Evolutionary conservation across 2,113 vertebrate species (phyloP).

Genomic region (Myrmophylax atrothorax): DNA sequence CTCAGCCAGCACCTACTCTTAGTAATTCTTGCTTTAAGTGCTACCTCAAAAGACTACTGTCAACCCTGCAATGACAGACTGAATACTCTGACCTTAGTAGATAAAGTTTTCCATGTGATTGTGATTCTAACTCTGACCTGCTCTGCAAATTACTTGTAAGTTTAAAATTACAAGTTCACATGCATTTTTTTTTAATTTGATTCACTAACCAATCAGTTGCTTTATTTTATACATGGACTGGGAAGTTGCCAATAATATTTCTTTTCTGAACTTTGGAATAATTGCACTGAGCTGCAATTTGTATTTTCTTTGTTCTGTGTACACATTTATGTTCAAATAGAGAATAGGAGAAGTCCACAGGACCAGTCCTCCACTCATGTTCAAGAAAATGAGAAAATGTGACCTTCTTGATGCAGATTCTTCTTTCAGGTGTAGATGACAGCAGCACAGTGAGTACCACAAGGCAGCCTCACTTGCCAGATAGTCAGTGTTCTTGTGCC

Average conservation of each 20-base stretch:
- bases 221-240: background rate
- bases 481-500: background rate
- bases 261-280: background rate
- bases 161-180: background rate
- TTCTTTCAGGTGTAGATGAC: background rate
- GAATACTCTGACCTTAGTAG: background rate
- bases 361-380: background rate
- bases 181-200: background rate
- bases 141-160: background rate
- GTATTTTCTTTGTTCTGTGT: background rate
- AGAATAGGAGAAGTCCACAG: background rate
- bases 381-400: background rate
- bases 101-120: background rate
- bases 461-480: background rate
- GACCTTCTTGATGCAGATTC: background rate
- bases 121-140: background rate
- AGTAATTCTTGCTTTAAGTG: background rate
- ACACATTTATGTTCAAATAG: background rate
- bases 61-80: background rate
- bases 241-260: background rate
- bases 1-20: background rate
- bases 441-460: background rate
- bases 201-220: accelerated
- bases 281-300: background rate
- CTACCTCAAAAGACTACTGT: background rate